phyloP scores from a whole-genome alignment of 2,888 invertebrate genomes.

The Drosophila robusta region DNA sequence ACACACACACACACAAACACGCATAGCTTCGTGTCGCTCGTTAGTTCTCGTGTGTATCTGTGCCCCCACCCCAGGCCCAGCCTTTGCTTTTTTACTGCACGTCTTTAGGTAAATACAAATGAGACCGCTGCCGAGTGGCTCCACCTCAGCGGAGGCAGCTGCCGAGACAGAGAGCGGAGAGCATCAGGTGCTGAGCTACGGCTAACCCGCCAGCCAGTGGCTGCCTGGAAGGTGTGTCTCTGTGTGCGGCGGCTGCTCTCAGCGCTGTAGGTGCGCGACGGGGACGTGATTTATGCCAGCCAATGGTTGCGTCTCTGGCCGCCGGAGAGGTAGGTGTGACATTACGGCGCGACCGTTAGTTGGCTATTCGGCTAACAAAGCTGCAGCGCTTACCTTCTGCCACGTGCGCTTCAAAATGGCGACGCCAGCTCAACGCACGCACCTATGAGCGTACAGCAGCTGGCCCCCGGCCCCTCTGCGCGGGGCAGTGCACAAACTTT shows the following conservation, averaged over 20 bases:
- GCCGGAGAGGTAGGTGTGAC: conserved; percentile 83
- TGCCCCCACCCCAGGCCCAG: conserved; percentile 12
- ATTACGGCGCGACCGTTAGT: conserved; percentile 66
- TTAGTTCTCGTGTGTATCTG: conserved; percentile 68
- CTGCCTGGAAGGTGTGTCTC: conserved; percentile 67
- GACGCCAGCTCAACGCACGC: conserved; percentile 51
- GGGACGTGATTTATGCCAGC: conserved; percentile 84
- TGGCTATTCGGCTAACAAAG: conserved; percentile 53
- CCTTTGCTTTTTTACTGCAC: conserved; percentile 43
- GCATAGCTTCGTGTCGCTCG: conserved; percentile 64
- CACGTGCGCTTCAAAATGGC: conserved; percentile 76
- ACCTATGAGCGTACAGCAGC: conserved; percentile 67
- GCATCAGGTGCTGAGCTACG: conserved; percentile 49
- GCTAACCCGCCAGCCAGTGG: conserved; percentile 61
- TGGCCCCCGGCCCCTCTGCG: background rate
- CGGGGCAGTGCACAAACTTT: conserved; percentile 62
- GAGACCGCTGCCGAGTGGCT: conserved; percentile 77
- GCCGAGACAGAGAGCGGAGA: conserved; percentile 47
- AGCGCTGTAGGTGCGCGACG: conserved; percentile 59
- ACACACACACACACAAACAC: conserved; percentile 24
- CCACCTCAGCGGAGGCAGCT: conserved; percentile 65
- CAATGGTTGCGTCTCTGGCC: conserved; percentile 85
- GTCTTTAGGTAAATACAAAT: conserved; percentile 82
- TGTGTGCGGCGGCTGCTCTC: conserved; percentile 48
- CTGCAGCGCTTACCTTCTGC: conserved; percentile 50